These are phyloP conservation scores for Gymnarchus niloticus DNA, from an alignment of 2,113 vertebrate species.

Conservation along the genomic window DNA sequence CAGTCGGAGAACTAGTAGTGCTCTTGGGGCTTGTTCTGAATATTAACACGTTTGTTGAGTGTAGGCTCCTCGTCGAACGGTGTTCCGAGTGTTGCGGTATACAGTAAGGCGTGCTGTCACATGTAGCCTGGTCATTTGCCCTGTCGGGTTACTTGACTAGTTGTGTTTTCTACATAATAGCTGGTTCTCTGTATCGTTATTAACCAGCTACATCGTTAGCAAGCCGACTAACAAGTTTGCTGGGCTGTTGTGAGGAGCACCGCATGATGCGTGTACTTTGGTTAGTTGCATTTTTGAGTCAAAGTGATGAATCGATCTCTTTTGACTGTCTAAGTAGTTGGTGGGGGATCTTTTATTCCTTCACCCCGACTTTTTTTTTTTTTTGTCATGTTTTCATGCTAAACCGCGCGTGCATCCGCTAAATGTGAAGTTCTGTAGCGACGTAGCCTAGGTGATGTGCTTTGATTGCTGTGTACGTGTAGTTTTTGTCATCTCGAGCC, in stretches of 20 bases:
- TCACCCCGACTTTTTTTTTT: neutral
- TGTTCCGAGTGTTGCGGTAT: too few relatives aligned
- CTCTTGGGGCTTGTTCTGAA: too few relatives aligned
- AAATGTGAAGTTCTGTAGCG: neutral
- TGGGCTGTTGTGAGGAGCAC: neutral
- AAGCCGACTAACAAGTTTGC: neutral
- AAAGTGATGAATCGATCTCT: too few relatives aligned
- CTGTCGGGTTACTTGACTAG: neutral
- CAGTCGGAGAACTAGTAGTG: too few relatives aligned
- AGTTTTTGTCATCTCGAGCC: neutral
- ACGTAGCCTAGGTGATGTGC: neutral
- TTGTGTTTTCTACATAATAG: neutral
- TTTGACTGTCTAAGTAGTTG: neutral
- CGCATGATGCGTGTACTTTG: neutral
- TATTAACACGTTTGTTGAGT: too few relatives aligned
- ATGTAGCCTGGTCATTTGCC: neutral
- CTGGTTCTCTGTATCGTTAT: neutral
- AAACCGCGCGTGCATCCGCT: neutral
- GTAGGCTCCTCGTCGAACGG: too few relatives aligned
- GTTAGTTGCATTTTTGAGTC: neutral
- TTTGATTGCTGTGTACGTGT: neutral
- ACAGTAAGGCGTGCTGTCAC: too few relatives aligned
- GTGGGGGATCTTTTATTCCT: neutral
- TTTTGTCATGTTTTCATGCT: neutral
- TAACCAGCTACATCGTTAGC: neutral